Evolutionary conservation across 2,113 vertebrate genomes (phyloP).

Genomic region (Aphyosemion australe): DNA sequence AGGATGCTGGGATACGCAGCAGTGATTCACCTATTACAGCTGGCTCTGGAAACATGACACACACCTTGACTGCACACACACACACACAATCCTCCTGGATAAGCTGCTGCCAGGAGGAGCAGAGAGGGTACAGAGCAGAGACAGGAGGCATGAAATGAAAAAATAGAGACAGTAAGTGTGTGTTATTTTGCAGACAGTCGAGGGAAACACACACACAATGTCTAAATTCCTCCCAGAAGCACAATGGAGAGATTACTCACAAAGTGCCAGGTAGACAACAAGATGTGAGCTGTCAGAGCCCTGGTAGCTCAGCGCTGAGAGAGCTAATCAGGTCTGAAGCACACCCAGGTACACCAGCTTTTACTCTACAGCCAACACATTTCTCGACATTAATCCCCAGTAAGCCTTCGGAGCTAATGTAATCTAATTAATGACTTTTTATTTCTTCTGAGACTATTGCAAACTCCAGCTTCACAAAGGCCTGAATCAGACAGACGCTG

Average conservation of each 20-base stretch:
- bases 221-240: constrained; percentile 69
- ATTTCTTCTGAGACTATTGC: constrained; percentile 40
- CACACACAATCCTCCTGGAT: constrained; percentile 42
- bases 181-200: constrained; percentile 55
- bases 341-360: constrained; percentile 77
- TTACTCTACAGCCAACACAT: constrained; percentile 62
- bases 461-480: constrained; percentile 39
- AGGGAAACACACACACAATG: constrained; percentile 55
- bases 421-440: constrained; percentile 81
- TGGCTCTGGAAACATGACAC: constrained; percentile 42
- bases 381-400: constrained; percentile 76
- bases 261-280: constrained; percentile 77
- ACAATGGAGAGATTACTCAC: constrained; percentile 76
- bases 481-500: too few species aligned
- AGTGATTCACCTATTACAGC: constrained; percentile 74
- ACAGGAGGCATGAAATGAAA: constrained; percentile 45
- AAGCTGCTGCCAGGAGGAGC: constrained; percentile 56
- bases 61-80: constrained; percentile 10
- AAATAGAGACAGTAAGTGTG: constrained; percentile 37
- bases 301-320: constrained; percentile 40
- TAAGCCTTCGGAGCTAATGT: constrained; percentile 77
- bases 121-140: constrained; percentile 52
- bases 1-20: constrained; percentile 70
- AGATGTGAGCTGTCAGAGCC: constrained; percentile 55
- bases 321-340: constrained; percentile 70